These are phyloP conservation scores for Phalera bucephala DNA, from an alignment of 2,888 invertebrate genomes.

Conservation along the genomic window DNA sequence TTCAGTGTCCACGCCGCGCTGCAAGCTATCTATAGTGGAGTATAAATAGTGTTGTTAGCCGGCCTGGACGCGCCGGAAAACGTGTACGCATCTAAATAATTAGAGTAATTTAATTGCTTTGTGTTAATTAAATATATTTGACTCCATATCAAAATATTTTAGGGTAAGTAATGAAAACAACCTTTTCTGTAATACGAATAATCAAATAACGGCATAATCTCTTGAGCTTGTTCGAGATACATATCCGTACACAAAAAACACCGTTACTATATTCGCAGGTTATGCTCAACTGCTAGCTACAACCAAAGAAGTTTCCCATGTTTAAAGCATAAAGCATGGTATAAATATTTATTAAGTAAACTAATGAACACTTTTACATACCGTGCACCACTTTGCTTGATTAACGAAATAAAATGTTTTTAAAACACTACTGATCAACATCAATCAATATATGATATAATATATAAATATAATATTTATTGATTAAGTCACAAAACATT, in stretches of 20 bases:
- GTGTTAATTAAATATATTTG: neutral
- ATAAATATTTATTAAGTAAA: no score
- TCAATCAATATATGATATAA: no score
- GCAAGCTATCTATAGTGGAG: constrained; percentile 59
- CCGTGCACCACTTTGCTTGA: no score
- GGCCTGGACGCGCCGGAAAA: constrained; percentile 48
- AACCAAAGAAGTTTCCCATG: no score
- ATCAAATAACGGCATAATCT: constrained; percentile 1
- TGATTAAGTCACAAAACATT: no score
- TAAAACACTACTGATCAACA: no score
- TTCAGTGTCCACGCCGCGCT: constrained; percentile 57
- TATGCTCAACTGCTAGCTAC: no score
- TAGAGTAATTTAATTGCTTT: constrained; percentile 9
- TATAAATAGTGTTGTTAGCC: constrained; percentile 59
- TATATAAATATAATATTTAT: no score
- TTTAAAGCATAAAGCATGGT: no score
- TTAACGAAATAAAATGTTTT: no score
- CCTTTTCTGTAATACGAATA: neutral
- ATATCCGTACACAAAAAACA: neutral
- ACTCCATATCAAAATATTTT: neutral
- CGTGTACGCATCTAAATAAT: constrained; percentile 35
- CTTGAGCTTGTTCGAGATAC: neutral
- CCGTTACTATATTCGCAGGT: neutral
- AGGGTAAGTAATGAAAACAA: neutral
- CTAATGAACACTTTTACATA: no score